These are phyloP conservation scores for Parnassius apollo DNA, from an alignment of 2,888 invertebrate genomes.

Conservation along the genomic window DNA sequence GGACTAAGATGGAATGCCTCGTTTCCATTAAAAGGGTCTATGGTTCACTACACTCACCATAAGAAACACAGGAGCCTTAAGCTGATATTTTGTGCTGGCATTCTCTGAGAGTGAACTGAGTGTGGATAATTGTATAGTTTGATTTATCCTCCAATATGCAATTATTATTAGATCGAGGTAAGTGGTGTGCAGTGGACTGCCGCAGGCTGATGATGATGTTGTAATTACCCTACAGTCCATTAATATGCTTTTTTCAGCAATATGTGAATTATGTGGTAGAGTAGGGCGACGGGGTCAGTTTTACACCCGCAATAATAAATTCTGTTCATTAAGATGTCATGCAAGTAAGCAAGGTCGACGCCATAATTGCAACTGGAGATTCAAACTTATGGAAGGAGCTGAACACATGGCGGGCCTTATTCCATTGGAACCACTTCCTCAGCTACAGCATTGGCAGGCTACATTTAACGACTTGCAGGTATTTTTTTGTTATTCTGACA, in stretches of 20 bases:
- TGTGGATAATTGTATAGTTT: no score
- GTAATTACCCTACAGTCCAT: no score
- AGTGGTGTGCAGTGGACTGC: no score
- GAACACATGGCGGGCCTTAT: conserved; percentile 76
- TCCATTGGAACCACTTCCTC: conserved; percentile 73
- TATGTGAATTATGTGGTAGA: conserved; percentile 73
- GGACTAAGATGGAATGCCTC: no score
- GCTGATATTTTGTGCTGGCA: no score
- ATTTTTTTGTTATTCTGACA: neutral
- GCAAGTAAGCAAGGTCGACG: conserved; percentile 50
- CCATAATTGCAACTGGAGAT: conserved; percentile 62
- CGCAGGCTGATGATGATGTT: no score
- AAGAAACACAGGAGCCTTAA: no score
- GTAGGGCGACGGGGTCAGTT: conserved; percentile 67
- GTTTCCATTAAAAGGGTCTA: no score
- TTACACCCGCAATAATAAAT: conserved; percentile 63
- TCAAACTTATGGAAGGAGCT: conserved; percentile 71
- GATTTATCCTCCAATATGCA: no score
- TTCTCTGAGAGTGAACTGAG: no score
- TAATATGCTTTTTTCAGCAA: conserved; percentile 44
- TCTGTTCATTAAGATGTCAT: conserved; percentile 67
- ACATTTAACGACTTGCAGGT: conserved; percentile 67
- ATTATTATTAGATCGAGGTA: no score
- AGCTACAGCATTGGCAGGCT: conserved; percentile 72
- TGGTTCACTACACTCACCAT: no score